Evolutionary conservation across 2,113 vertebrate species (phyloP).

Genomic region (Panthera uncia): DNA sequence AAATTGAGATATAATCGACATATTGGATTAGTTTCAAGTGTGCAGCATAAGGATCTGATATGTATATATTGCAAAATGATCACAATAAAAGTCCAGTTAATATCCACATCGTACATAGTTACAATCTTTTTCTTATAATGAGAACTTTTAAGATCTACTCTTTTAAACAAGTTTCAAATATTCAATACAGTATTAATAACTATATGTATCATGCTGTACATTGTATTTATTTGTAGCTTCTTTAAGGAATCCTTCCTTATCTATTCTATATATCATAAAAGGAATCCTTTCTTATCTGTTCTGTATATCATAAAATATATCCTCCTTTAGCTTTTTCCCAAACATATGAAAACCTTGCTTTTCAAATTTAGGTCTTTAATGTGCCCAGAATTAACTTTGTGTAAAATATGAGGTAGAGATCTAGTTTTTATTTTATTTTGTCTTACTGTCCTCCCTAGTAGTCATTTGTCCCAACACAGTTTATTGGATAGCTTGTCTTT

Average conservation of each 20-base stretch:
- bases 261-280: not conserved
- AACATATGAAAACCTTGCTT: not conserved
- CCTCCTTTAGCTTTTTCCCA: not conserved
- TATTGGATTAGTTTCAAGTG: not conserved
- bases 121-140: not conserved
- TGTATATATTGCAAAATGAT: not conserved
- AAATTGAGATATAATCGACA: not conserved
- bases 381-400: not conserved
- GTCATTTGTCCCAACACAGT: not conserved
- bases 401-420: not conserved
- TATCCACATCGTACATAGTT: not conserved
- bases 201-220: not conserved
- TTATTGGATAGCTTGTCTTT: not conserved
- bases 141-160: not conserved
- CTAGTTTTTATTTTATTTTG: not conserved
- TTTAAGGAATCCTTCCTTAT: not conserved
- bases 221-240: not conserved
- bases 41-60: not conserved
- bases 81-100: not conserved
- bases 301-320: not conserved
- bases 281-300: not conserved
- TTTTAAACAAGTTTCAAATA: not conserved
- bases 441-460: not conserved
- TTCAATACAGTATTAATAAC: not conserved
- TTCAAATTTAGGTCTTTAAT: not conserved